Percentiles rank a stretch among this genome's conserved stretches.
phyloP scores from a whole-genome alignment of 2,797 vertebrate genomes.

The Poliocrania exsul region DNA sequence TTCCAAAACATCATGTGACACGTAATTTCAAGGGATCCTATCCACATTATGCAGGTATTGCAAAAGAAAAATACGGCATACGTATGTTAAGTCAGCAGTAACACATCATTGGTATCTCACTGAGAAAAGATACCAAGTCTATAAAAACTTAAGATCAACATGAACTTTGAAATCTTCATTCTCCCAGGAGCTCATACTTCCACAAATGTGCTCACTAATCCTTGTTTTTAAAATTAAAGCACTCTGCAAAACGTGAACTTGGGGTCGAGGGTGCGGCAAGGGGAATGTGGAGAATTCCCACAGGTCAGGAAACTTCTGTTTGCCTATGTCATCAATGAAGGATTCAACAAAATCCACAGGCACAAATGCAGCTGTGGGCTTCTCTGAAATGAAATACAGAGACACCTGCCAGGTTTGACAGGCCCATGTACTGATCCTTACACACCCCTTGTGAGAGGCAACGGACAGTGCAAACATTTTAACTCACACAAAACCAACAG shows the following conservation, averaged over 20 bases:
- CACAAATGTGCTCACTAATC: neutral
- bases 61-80: neutral
- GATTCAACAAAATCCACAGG: slow-evolving; percentile 1
- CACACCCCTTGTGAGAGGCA: neutral
- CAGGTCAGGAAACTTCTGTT: slow-evolving; percentile 39
- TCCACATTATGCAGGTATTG: slow-evolving; percentile 15
- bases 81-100: slow-evolving; percentile 3
- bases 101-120: slow-evolving; percentile 49
- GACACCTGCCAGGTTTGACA: neutral
- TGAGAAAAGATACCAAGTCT: slow-evolving; percentile 45
- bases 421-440: neutral
- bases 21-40: neutral
- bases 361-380: neutral
- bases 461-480: neutral
- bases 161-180: slow-evolving; percentile 61
- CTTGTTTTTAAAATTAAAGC: slow-evolving; percentile 43
- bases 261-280: slow-evolving; percentile 35
- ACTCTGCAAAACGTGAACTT: slow-evolving; percentile 57
- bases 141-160: slow-evolving; percentile 58
- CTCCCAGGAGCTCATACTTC: slow-evolving; percentile 9
- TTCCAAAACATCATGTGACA: slow-evolving; percentile 33
- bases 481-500: neutral
- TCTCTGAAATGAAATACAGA: neutral
- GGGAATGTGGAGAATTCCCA: slow-evolving; percentile 40
- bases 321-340: neutral